A percentile compares a stretch with the other conserved stretches of the same genome.
Conservation (phyloP, 2,888 invertebrate species). For the Therioaphis trifolii region DNA sequence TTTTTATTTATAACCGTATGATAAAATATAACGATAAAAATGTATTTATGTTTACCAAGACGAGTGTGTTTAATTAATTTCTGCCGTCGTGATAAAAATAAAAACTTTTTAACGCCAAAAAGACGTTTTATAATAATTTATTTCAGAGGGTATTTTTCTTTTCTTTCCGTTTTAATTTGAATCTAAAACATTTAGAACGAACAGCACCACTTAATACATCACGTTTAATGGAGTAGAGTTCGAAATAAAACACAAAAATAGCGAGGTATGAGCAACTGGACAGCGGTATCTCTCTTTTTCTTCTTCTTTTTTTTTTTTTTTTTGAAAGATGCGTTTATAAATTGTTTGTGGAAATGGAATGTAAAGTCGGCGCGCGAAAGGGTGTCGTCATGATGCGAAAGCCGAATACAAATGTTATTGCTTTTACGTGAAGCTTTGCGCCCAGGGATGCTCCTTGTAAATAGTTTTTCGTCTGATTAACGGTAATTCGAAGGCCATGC, state of each 20-base stretch:
- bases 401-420: slow-evolving; percentile 29
- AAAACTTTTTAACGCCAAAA: no score
- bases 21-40: no score
- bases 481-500: slow-evolving; percentile 16
- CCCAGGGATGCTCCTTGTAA: neutral
- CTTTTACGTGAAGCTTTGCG: slow-evolving; percentile 24
- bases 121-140: no score
- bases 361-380: neutral
- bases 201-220: no score
- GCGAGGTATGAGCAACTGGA: neutral
- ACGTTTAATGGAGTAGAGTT: neutral
- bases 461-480: neutral
- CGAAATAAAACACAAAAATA: neutral
- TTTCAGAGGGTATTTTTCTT: no score
- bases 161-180: no score
- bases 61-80: no score
- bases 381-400: neutral
- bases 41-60: no score
- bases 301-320: no score
- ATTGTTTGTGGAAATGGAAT: slow-evolving; percentile 28
- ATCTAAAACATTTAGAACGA: no score
- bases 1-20: no score
- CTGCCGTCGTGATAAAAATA: no score
- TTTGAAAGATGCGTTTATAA: neutral
- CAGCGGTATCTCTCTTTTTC: neutral